These are phyloP conservation scores for Caprella mutica DNA, from an alignment of 2,888 invertebrate genomes.

Conservation along the genomic window DNA sequence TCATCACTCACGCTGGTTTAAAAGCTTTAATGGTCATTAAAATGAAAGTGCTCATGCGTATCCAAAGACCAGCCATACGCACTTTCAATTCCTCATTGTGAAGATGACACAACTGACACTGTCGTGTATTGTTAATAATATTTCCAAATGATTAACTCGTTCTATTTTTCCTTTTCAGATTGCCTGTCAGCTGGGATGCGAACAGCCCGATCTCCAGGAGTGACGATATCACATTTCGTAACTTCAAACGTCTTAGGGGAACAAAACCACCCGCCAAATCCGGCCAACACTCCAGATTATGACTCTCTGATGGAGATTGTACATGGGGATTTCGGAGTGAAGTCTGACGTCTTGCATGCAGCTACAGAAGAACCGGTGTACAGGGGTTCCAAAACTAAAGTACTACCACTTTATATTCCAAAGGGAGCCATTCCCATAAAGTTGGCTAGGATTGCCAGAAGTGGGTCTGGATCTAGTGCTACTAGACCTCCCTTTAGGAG, in stretches of 20 bases:
- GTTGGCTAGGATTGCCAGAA: constrained; percentile 21
- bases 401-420: constrained; percentile 31
- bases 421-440: constrained; percentile 26
- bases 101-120: too few relatives aligned
- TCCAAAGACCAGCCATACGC: too few relatives aligned
- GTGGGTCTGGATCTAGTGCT: constrained; percentile 6
- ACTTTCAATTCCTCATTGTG: too few relatives aligned
- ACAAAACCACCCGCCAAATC: background rate
- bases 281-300: constrained; percentile 15
- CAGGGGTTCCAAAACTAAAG: constrained; percentile 23
- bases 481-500: background rate
- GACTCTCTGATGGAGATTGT: constrained; percentile 20
- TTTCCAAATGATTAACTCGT: too few relatives aligned
- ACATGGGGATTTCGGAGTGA: constrained; percentile 26
- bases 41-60: too few relatives aligned
- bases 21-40: too few relatives aligned
- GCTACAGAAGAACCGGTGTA: constrained; percentile 28
- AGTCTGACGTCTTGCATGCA: constrained; percentile 19
- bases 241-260: constrained; percentile 23
- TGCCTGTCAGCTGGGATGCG: constrained; percentile 5
- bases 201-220: constrained; percentile 5
- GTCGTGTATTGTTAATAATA: too few relatives aligned
- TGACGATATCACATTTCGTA: constrained; percentile 13
- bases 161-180: background rate
- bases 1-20: too few relatives aligned